Base-by-base conservation (phyloP, 2,113 vertebrate species). In the Lamprotornis superbus region DNA sequence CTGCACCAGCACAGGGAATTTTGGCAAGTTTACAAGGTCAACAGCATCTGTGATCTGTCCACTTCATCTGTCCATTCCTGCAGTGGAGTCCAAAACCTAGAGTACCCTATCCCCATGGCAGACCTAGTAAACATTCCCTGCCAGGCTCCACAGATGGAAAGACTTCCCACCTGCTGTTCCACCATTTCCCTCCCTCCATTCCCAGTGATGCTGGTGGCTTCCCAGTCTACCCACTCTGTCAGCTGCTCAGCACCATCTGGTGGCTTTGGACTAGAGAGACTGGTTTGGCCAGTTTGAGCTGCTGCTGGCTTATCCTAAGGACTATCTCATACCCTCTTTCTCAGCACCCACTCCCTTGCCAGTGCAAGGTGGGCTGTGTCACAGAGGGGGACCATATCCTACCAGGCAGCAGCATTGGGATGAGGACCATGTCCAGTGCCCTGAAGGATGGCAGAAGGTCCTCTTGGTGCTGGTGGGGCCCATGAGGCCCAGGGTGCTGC, bases 291-390 rank as follows among this genome's bases (percentile, higher is more conserved):
- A 68, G 14, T 39, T 5, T 7, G 40, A 27, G 60, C 52, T 78
- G 31, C 11, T 53, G 37, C n/a, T 86, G 42, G 33, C 25, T 27
- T 52, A 16, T 52, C 25, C 50, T 60, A 44, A 25, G n/a, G 21
- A 11, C 6, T 33, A 19, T 15, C 37, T 74, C 28, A 10, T 12
- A 44, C 8, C 17, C 16, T 28, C 7, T n/a, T 64, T 57, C 1
- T 0, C 42, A 79, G 80, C 46, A 75, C 57, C 52, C 0, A 0
- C 15, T 90, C 25, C 61, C 40, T 59, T 3, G 2, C 31, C 82
- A 47, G 15, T 1, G 0, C 67, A 31, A 47, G 12, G 25, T 6
- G 10, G 24, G 11, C 64, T 3, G 0, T 7, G 19, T 56, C 15
- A 44, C 8, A 15, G 23, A 31, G 11, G 15, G 56, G 24, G 15